Conservation (phyloP, 2,113 vertebrate genomes). For the Calonectris borealis region DNA sequence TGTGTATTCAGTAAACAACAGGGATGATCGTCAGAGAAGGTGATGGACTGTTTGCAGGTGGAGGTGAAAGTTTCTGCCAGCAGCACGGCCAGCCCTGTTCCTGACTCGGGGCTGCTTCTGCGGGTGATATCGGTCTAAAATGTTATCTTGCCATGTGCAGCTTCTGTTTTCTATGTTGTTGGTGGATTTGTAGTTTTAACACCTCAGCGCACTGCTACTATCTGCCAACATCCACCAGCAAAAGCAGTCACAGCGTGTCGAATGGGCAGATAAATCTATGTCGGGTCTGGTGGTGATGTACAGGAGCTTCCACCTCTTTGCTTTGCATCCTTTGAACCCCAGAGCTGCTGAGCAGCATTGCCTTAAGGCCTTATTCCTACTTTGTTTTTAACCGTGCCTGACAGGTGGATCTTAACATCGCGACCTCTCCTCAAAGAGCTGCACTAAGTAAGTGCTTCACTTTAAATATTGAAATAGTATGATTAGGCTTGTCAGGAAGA, state of each 20-base stretch:
- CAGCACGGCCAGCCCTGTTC: fast-evolving
- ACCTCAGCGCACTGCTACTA: neutral
- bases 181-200: neutral
- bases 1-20: neutral
- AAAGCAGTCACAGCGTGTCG: neutral
- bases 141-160: neutral
- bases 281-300: neutral
- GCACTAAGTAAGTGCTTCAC: slow-evolving; percentile 48
- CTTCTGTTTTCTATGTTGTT: neutral
- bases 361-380: neutral
- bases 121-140: too few species aligned
- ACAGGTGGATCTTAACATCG: slow-evolving; percentile 78
- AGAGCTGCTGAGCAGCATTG: slow-evolving; percentile 15
- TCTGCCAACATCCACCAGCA: neutral
- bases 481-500: neutral
- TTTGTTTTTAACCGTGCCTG: slow-evolving; percentile 63
- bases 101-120: neutral
- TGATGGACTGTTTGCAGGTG: neutral
- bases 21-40: neutral
- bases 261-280: neutral
- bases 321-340: neutral
- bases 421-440: slow-evolving; percentile 68
- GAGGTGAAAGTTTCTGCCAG: neutral
- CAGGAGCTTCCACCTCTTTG: neutral
- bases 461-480: neutral